Base-by-base conservation (phyloP, 35 echinoderm and acorn worm genomes). In the Ophiothrix spiculata region DNA sequence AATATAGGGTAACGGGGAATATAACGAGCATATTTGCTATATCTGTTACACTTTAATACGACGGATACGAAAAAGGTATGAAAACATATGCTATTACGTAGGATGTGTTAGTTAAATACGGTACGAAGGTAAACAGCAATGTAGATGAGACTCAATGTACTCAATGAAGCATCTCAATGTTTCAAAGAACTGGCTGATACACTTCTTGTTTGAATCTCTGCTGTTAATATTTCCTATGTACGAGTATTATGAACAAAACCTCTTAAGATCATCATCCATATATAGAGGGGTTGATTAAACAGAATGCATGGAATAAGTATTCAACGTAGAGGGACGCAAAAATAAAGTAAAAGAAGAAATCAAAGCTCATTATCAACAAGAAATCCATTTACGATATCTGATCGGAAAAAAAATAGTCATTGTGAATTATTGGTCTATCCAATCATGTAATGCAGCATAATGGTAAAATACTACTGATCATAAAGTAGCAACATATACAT, bases 351-450 rank as follows among this genome's bases (percentile, higher is more conserved):
- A 54, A 11, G 21, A 54, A 11, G 45, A 11, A n/a, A n/a, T n/a
- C n/a, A 23, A 80, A 42, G 0, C 37, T 38, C 78, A 35, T 39
- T 1, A 39, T 40, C 78, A 35, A 80, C 36, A 38, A 80, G 21
- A 80, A 80, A 1, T 38, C 78, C 78, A 80, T 80, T 42, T 39
- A 42, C 15, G 78, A 80, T 15, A 80, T 38, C 78, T 80, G 21
- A 15, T 36, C 4, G 17, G 76, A 19, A 78, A 1, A 28, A 28
- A 35, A 76, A 76, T n/a, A n/a, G n/a, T n/a, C n/a, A n/a, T n/a
- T n/a, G n/a, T n/a, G n/a, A n/a, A n/a, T n/a, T n/a, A n/a, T n/a
- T n/a, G n/a, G n/a, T n/a, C n/a, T n/a, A n/a, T n/a, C n/a, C n/a
- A n/a, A n/a, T n/a, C n/a, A n/a, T n/a, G n/a, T n/a, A n/a, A n/a